Percentiles rank a stretch among this genome's conserved stretches.
phyloP scores from a whole-genome alignment of 2,888 invertebrate genomes.

The Cylloceria caligata region DNA sequence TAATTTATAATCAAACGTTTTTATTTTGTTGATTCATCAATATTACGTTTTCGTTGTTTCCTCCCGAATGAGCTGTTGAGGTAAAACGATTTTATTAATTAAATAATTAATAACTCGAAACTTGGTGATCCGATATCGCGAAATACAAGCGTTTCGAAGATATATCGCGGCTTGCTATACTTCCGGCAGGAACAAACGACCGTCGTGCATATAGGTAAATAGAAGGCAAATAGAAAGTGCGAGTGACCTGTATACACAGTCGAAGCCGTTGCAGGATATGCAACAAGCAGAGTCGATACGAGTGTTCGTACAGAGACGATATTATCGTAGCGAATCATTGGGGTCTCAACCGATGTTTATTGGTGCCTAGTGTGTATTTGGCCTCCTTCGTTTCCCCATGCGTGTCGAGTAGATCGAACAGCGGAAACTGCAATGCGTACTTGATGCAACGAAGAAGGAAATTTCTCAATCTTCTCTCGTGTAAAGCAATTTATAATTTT shows the following conservation, averaged over 20 bases:
- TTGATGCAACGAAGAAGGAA: not conserved
- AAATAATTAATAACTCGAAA: no score
- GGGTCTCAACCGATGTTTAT: not conserved
- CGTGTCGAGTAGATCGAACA: constrained; percentile 15
- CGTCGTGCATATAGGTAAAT: constrained; percentile 53
- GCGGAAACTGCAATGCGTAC: constrained; percentile 23
- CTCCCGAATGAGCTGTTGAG: no score
- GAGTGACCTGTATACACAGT: constrained; percentile 46
- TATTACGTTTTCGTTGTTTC: no score
- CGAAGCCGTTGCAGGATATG: constrained; percentile 34
- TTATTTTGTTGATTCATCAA: no score
- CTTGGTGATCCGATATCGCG: constrained; percentile 5
- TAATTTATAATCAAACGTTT: no score
- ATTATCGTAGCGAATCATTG: no score
- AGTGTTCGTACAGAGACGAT: not conserved
- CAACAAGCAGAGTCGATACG: constrained; percentile 52
- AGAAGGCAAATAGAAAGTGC: constrained; percentile 62
- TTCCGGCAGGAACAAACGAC: constrained; percentile 58
- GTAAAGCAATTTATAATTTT: constrained; percentile 50
- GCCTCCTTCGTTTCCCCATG: constrained; percentile 3
- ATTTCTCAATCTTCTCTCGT: constrained; percentile 37
- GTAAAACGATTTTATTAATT: no score
- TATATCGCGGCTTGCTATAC: constrained; percentile 43
- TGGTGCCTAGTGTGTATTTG: constrained; percentile 1
- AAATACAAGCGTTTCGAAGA: constrained; percentile 29